These are phyloP conservation scores for Lota lota DNA, from an alignment of 2,113 vertebrate species.

Conservation along the genomic window DNA sequence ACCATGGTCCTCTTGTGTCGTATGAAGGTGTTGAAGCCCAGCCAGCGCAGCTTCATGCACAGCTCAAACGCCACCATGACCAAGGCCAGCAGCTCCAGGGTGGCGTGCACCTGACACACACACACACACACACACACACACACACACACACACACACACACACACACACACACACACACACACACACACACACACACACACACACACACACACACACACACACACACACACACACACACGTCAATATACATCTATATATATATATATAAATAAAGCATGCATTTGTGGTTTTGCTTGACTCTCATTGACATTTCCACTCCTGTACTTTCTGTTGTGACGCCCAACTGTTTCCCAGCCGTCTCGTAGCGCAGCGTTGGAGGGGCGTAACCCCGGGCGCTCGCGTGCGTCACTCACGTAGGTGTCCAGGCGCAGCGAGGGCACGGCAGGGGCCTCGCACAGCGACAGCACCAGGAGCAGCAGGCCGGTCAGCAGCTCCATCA, in stretches of 20 bases:
- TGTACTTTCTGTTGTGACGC: too few species aligned
- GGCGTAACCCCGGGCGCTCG: too few species aligned
- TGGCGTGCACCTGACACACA: conserved; percentile 84
- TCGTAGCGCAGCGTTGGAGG: too few species aligned
- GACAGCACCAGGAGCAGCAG: conserved; percentile 90
- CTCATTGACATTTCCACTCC: too few species aligned
- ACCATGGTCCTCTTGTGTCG: conserved; percentile 97
- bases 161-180: neutral
- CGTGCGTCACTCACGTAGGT: conserved; percentile 90
- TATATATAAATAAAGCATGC: too few species aligned
- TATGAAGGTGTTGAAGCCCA: conserved; percentile 91
- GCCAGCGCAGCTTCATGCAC: conserved; percentile 94
- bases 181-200: too few species aligned
- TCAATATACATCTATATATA: too few species aligned
- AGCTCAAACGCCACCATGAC: conserved; percentile 93
- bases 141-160: too few species aligned
- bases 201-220: neutral
- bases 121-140: neutral
- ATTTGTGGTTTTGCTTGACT: too few species aligned
- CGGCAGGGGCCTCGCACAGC: conserved; percentile 91
- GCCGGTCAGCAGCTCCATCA: conserved; percentile 92
- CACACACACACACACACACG: neutral
- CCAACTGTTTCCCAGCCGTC: too few species aligned
- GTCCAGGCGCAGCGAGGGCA: conserved; percentile 89
- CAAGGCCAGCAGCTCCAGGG: conserved; percentile 90